Percentiles rank a stretch among this genome's conserved stretches.
Conservation (phyloP, 2,888 invertebrate genomes). For the Neoitamus cyanurus region DNA sequence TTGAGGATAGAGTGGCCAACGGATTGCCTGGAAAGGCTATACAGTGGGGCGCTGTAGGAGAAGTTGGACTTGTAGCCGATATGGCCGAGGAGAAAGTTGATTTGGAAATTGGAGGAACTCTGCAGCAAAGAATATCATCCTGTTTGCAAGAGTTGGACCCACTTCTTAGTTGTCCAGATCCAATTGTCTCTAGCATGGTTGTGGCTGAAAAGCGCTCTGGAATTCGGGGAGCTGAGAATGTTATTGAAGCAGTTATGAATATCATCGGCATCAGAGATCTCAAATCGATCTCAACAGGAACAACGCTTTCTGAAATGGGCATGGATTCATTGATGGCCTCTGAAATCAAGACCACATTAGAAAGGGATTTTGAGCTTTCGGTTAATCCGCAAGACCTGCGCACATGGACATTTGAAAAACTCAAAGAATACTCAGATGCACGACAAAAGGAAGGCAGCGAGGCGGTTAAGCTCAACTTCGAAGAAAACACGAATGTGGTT, state of each 20-base stretch:
- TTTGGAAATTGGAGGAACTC: constrained; percentile 80
- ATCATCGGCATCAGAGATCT: constrained; percentile 76
- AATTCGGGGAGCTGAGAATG: constrained; percentile 72
- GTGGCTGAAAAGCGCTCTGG: constrained; percentile 83
- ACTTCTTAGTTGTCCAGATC: constrained; percentile 76
- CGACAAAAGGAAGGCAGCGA: constrained; percentile 58
- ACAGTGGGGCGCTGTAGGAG: constrained; percentile 94
- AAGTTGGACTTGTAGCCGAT: constrained; percentile 85
- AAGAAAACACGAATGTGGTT: constrained; percentile 58
- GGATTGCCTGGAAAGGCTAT: constrained; percentile 85
- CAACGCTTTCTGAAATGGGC: constrained; percentile 88
- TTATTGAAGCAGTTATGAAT: constrained; percentile 79
- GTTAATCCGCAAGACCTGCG: constrained; percentile 88
- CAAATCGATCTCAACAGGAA: constrained; percentile 76
- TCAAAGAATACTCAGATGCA: constrained; percentile 62
- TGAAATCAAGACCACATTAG: constrained; percentile 92
- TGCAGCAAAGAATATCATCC: constrained; percentile 86
- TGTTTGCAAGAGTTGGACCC: constrained; percentile 80
- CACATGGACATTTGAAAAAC: constrained; percentile 75
- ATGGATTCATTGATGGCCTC: constrained; percentile 98
- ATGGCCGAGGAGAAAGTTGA: constrained; percentile 77
- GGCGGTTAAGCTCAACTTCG: constrained; percentile 60
- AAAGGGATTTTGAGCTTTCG: constrained; percentile 88
- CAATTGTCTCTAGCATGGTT: constrained; percentile 85
- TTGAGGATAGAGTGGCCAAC: constrained; percentile 76